Base-by-base conservation (phyloP, 2,888 invertebrate species). In the Aricia artaxerxes region DNA sequence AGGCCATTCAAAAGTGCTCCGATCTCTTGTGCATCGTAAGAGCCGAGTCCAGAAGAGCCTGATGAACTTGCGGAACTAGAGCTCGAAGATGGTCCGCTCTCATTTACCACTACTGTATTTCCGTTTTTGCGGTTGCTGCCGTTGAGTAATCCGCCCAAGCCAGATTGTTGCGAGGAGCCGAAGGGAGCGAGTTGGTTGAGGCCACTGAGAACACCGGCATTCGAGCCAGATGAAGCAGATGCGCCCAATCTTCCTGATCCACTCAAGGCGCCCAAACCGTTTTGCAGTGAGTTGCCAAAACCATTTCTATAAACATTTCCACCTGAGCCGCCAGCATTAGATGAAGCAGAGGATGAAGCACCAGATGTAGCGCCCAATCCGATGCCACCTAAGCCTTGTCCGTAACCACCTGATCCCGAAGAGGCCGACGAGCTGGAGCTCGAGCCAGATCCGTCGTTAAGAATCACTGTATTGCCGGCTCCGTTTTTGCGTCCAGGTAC, bases 31-130 rank as follows among this genome's bases (percentile, higher is more conserved):
- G 60, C 60, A 6, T 49, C 69, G 7, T 72, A 49, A 49, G 77
- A 38, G 53, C 78, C 78, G 4, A 53, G 38, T 13, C 60, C 31
- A 53, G 76, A 57, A 53, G 81, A 78, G 9, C 72, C 78, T 2
- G 78, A 38, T 57, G 78, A 31, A 9, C 40, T 73, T 35, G 78
- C n/a, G 38, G 64, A 24, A n/a, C 73, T 44, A 16, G 73, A 35
- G 9, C 57, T 60, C 31, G 79, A 60, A 16, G 61, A 78, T 31
- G 61, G 57, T 3, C n/a, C 77, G 31, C n/a, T 73, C 31, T 76
- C 77, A 6, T 73, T 73, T n/a, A 78, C 31, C 13, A 78, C n/a
- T 5, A 79, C 60, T 73, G 2, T 31, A 11, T 64, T 6, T 9
- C 24, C 64, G 31, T 31, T 64, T 7, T 31, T 31, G 64, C n/a